phyloP scores from a whole-genome alignment of 92 coral and sea anemone genomes.

The Epizoanthus fatuus region DNA sequence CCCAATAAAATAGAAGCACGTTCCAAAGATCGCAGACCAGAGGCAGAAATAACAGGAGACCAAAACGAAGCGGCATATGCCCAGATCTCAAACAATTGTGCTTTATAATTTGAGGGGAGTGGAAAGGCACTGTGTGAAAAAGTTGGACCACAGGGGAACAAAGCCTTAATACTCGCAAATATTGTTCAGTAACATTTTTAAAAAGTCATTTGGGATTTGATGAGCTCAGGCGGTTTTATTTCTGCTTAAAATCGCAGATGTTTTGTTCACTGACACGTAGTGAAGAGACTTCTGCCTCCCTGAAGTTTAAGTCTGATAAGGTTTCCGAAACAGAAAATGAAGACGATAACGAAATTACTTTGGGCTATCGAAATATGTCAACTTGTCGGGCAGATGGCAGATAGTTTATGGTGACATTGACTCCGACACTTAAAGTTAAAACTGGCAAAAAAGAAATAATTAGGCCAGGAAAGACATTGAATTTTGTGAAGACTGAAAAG shows the following conservation, averaged over 20 bases:
- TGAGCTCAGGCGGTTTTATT: background rate
- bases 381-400: background rate
- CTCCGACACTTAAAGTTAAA: too few species aligned
- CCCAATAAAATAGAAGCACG: background rate
- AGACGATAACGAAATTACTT: background rate
- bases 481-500: too few species aligned
- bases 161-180: conserved; percentile 17
- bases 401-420: background rate
- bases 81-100: conserved; percentile 15
- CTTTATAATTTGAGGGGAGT: conserved; percentile 31
- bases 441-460: too few species aligned
- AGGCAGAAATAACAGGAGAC: too few species aligned
- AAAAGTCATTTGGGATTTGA: background rate
- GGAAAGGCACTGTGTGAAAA: background rate
- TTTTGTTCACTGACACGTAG: background rate
- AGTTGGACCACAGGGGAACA: conserved; percentile 12
- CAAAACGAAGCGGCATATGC: conserved; percentile 31
- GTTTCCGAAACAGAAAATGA: background rate
- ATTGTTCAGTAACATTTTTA: conserved; percentile 8
- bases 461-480: too few species aligned
- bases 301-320: background rate
- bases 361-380: background rate
- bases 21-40: too few species aligned
- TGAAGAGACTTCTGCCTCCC: conserved; percentile 6
- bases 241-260: background rate